Conservation (phyloP, 2,888 invertebrate genomes). For the Helicoverpa assulta region DNA sequence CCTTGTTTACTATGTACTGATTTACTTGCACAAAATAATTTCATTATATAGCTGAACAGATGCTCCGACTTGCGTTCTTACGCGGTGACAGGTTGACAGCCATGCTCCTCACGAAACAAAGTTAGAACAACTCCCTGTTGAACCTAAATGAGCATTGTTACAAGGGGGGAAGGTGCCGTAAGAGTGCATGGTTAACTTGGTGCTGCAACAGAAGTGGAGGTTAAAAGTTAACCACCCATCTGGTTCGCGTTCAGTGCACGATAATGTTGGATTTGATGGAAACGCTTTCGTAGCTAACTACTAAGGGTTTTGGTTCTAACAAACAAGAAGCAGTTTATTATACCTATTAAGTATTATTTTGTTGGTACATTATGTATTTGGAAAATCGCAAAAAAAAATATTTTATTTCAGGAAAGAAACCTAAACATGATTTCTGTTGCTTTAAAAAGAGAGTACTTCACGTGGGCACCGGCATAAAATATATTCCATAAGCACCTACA, state of each 20-base stretch:
- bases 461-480: too few relatives aligned
- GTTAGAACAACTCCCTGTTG: not conserved
- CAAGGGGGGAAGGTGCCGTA: not conserved
- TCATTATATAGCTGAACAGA: conserved; percentile 73
- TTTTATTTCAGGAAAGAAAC: too few relatives aligned
- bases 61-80: conserved; percentile 70
- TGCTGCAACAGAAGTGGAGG: conserved; percentile 64
- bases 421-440: too few relatives aligned
- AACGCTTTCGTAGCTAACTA: conserved; percentile 31
- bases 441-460: too few relatives aligned
- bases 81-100: conserved; percentile 71
- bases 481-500: too few relatives aligned
- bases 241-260: conserved; percentile 69
- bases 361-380: too few relatives aligned
- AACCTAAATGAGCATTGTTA: conserved; percentile 11
- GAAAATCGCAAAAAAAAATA: too few relatives aligned
- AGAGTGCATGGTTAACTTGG: conserved; percentile 20
- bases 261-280: conserved; percentile 58
- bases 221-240: conserved; percentile 79
- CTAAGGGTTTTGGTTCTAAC: conserved; percentile 7
- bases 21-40: conserved; percentile 77
- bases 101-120: conserved; percentile 37
- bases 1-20: conserved; percentile 46
- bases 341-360: not conserved
- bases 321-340: not conserved